Base-by-base conservation (phyloP, 2,888 invertebrate genomes). In the Dermolepida albohirtum region DNA sequence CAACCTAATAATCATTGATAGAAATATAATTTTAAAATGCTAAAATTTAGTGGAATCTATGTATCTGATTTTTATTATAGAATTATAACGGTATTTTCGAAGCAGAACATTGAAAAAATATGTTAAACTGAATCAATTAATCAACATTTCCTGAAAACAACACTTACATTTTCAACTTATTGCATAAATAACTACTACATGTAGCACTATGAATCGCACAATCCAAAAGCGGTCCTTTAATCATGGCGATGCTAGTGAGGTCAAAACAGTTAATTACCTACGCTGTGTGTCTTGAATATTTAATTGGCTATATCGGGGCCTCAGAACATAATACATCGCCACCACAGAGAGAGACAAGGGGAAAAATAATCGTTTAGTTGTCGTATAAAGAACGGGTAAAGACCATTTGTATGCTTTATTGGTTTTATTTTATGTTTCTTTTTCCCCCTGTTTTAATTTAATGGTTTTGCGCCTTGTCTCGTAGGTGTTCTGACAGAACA, bases 201-300 rank as follows among this genome's bases (percentile, higher is more conserved):
- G 27, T 11, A 40, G 22, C 39, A 63, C 63, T 49, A 39, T 50
- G n/a, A 14, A 29, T 27, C 11, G 14, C 41, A 39, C 14, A 34
- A 52, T 12, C 40, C 16, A 40, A 40, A 41, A 40, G 11, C 11
- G 17, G 54, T 16, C 11, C 39, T 40, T 14, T 57, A 64, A 57
- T 50, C 66, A 69, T 43, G 11, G 16, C 41, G 29, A 67, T 67
- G 70, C 67, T 69, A 59, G 52, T 40, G 8, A n/a, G 40, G 54
- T 40, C 17, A 12, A 54, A 54, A 54, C 66, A 71, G 72, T 74
- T 75, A 73, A 75, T 75, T 75, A 74, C 73, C 66, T 40, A 40
- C 70, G 67, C 68, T 66, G 68, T 72, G 73, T 72, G 75, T 72
- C 69, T 69, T 64, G 75, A 74, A 75, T 75, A 72, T 73, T 72